Conservation (phyloP, 2,113 vertebrate species). For the Labrus mixtus region DNA sequence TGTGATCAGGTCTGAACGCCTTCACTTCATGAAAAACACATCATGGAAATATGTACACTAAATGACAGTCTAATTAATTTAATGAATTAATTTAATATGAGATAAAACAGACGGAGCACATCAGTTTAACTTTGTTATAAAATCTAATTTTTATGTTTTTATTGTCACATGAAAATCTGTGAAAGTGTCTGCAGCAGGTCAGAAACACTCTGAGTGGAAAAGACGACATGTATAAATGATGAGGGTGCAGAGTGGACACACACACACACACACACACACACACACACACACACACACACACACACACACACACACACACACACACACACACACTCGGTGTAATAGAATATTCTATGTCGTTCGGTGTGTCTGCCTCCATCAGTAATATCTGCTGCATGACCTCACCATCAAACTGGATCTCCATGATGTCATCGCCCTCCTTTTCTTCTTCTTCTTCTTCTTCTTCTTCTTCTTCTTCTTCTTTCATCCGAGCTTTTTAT, state of each 20-base stretch:
- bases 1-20: too few species aligned
- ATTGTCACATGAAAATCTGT: constrained; percentile 2
- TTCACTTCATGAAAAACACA: too few species aligned
- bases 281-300: constrained; percentile 20
- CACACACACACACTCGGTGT: constrained; percentile 1
- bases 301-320: constrained; percentile 1
- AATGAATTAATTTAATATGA: too few species aligned
- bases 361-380: constrained; percentile 26
- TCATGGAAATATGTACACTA: too few species aligned
- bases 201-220: constrained; percentile 38
- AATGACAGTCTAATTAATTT: too few species aligned
- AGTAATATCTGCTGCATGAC: constrained; percentile 47
- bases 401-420: constrained; percentile 35
- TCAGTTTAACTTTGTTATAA: neutral
- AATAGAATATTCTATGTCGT: constrained; percentile 66
- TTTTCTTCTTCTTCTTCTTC: neutral
- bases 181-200: constrained; percentile 6
- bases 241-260: constrained; percentile 45
- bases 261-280: constrained; percentile 17
- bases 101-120: too few species aligned
- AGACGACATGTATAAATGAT: constrained; percentile 61
- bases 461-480: neutral
- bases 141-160: neutral
- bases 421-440: constrained; percentile 41
- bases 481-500: too few species aligned